phyloP scores from a whole-genome alignment of 2,888 invertebrate genomes.

The Dermolepida albohirtum region DNA sequence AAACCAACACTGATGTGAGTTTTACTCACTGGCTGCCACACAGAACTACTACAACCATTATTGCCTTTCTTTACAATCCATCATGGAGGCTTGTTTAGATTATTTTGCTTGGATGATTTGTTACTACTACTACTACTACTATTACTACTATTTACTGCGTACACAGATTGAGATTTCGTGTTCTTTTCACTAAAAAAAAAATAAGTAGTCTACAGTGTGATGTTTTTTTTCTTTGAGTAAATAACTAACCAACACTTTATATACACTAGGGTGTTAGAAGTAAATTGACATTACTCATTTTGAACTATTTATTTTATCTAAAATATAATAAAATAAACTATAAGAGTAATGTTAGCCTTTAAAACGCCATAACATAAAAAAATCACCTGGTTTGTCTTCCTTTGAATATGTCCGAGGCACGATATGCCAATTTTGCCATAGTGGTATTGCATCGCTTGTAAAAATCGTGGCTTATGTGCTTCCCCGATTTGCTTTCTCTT shows the following conservation, averaged over 20 bases:
- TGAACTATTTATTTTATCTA: no score
- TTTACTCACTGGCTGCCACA: conserved; percentile 43
- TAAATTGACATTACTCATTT: no score
- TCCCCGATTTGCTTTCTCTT: no score
- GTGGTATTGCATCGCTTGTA: no score
- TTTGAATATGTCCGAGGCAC: no score
- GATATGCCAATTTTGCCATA: no score
- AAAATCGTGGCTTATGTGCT: no score
- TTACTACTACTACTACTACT: conserved; percentile 35
- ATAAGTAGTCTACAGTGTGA: conserved; percentile 12
- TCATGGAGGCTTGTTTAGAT: conserved; percentile 37
- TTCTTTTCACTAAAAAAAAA: conserved; percentile 1
- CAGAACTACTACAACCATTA: conserved; percentile 37
- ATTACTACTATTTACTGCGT: conserved; percentile 6
- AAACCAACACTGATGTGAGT: conserved; percentile 60
- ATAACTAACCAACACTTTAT: conserved; percentile 11
- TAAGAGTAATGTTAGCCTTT: no score
- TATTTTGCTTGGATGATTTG: conserved; percentile 38
- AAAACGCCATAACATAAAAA: no score
- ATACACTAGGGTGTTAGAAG: not conserved
- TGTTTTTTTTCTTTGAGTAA: conserved; percentile 15
- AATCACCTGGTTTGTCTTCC: no score
- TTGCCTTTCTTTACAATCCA: conserved; percentile 31
- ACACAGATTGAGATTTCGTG: not conserved
- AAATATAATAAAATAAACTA: no score